Base-by-base conservation (phyloP, 2,888 invertebrate species). In the Drosophila engyochracea region DNA sequence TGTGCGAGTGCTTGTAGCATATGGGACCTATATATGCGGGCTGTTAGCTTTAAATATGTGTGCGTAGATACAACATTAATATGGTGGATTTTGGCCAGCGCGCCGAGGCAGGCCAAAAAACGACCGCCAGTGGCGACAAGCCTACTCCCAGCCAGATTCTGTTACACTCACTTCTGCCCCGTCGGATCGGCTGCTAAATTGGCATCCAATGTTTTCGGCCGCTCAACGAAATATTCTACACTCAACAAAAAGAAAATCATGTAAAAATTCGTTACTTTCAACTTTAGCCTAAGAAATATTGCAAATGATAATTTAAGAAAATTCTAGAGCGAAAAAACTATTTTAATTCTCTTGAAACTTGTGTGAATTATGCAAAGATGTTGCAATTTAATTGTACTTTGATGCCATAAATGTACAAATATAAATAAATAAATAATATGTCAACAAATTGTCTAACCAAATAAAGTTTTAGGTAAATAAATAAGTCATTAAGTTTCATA, bases 171-270 rank as follows among this genome's bases (percentile, higher is more conserved):
- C 28, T 51, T 30, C 47, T 16, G 19, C 49, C 49, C 49, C 53
- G 61, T 83, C 57, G 66, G 70, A 77, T 72, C 66, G 76, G 60
- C 60, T 68, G 66, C 84, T 83, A 90, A 85, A 85, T 89, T 83
- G 85, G 83, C 83, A 85, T 65, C 74, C 85, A 86, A 81, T 90
- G 89, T 89, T 79, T 68, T 68, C 54, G 71, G 37, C 65, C 44
- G 70, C 54, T 54, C 72, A 67, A 51, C 41, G n/a, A 70, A 76
- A 60, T 63, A 31, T 22, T 58, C 1, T 39, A 57, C 57, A 57
- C 57, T n/a, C 7, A 3, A 37, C 12, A 19, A 4, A 33, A 53
- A 31, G 3, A 19, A 47, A 25, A 4, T 2, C 47, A 2, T 16
- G 1, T 25, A 12, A 19, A 3, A 3, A 25, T 3, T 19, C 16